Base-by-base conservation (phyloP, 2,113 vertebrate species). In the Mesembrinibis cayennensis region DNA sequence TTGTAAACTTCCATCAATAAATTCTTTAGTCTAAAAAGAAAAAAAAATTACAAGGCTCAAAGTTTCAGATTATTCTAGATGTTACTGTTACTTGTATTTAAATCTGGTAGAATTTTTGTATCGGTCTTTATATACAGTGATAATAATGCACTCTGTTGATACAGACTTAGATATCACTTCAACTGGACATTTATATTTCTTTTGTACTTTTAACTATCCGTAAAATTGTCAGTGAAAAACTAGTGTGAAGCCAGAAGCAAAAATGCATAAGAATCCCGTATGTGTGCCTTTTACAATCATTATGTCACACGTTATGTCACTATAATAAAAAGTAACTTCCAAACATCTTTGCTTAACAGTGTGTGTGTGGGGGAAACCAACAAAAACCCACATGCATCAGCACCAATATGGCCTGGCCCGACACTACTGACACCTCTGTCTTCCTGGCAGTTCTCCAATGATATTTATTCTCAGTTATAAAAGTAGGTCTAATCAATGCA, bases 1-100 rank as follows among this genome's bases (percentile, higher is more conserved):
- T 96, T 99, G 99, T 99, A 99, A 99, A 98, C 99, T 99, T 97
- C 98, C 98, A 98, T 99, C 99, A 97, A 99, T 99, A 98, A 99
- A 99, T 97, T 99, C 99, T 99, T 99, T 99, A 97, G 99, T 99
- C 99, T 99, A 77, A 80, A 95, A 93, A 82, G 40, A 83, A 96
- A 95, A 83, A 84, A 91, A 95, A 58, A 36, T 8, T 1, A 76
- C 22, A 76, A 38, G 25, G 19, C 7, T 52, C 14, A 78, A 69
- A 83, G 10, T 72, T 82, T 29, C 65, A n/a, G 22, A 29, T 63
- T n/a, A 30, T 59, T 79, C 63, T 17, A 55, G 32, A 32, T 21
- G 30, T n/a, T 49, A 42, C 30, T 42, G 26, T 40, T 53, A 23
- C 36, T 38, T 76, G n/a, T 50, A 71, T n/a, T 87, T 44, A 19